Base-by-base conservation (phyloP, 35 echinoderm and acorn worm genomes). In the Patiria miniata region DNA sequence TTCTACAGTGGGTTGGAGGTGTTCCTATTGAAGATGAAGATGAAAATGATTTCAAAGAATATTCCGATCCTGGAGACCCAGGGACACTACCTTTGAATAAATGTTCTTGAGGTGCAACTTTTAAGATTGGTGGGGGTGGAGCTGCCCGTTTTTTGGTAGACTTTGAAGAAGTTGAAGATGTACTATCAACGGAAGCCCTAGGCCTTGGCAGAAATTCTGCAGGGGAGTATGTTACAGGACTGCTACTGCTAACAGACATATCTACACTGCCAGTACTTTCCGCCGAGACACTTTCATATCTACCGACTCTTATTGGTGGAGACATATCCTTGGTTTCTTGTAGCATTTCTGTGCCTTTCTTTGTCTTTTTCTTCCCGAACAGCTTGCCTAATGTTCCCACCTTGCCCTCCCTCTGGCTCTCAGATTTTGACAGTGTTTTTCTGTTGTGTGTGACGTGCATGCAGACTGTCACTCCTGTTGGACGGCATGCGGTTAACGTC, bases 121-220 rank as follows among this genome's bases (percentile, higher is more conserved):
- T 36, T 73, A 73, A 28, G 26, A 23, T 28, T 14, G 65, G 65
- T 30, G 65, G 65, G 65, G 65, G 26, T 30, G 65, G 65, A 23
- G 65, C 65, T 32, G 26, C 26, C 23, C 65, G 65, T 73, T 73
- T 73, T 73, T 73, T 73, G 26, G 26, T 26, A 73, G 65, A 73
- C 65, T 30, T 73, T 7, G 65, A 73, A 10, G 65, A 73, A 23
- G 10, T 73, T 26, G 65, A 32, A 73, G 65, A 73, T 2, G 19
- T 73, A 73, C 29, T 73, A 30, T 73, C 65, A 32, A 73, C n/a
- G 14, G 65, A 73, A 73, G 26, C 65, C 81, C 83, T 77, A 80
- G 76, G 32, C 15, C 38, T 73, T 79, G 89, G 79, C 34, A 87
- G 84, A 91, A 91, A 85, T 85, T 91, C 93, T 51, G 78, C 89